Evolutionary conservation across 1,140 invertebrate species (phyloP), one percentile per base, ranked within the genome.

Genomic region (Drosophila orosa): DNA sequence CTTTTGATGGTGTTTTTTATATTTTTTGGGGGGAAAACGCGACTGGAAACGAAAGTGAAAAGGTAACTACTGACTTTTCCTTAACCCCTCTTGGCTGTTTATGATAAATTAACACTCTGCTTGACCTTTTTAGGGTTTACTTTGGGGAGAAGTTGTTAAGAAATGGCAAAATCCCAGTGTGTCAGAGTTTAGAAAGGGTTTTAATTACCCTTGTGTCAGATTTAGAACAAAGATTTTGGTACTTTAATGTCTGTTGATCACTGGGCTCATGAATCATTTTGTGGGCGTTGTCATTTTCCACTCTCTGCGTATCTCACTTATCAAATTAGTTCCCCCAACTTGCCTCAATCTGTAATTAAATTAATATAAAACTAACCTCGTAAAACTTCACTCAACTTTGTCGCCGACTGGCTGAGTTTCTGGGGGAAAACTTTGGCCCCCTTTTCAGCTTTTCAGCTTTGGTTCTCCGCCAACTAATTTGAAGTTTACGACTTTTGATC

Each of bases 41-140:
- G 56, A 33, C 44, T 65, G 44, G 27, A 75, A 81, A 78, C 69
- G 80, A 68, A 76, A 73, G 78, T 80, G 66, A 84, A 81, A 84
- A 84, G 33, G 39, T 40, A 45, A 61, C 24, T 48, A 61, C 24
- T 44, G 55, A 2, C 31, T 48, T 63, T 27, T 45, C 25, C 31
- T 17, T 10, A 45, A 13, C 17, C 47, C 17, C 47, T n/a, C 39
- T 19, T 25, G 22, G 44, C 42, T 25, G 39, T 15, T 45, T 58
- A 8, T 27, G 19, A 69, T 37, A 35, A 39, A 50, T 35, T 12
- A 71, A 42, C 27, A 42, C 57, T 25, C 12, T 24, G 31, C 6
- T 22, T 47, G 63, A 39, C 42, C 60, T 39, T 57, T 24, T 37
- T 27, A n/a, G 35, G 31, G n/a, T 17, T 17, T 12, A 33, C 8